These are phyloP conservation scores for Microplitis deprimator DNA, from an alignment of 2,888 invertebrate genomes.

Conservation along the genomic window DNA sequence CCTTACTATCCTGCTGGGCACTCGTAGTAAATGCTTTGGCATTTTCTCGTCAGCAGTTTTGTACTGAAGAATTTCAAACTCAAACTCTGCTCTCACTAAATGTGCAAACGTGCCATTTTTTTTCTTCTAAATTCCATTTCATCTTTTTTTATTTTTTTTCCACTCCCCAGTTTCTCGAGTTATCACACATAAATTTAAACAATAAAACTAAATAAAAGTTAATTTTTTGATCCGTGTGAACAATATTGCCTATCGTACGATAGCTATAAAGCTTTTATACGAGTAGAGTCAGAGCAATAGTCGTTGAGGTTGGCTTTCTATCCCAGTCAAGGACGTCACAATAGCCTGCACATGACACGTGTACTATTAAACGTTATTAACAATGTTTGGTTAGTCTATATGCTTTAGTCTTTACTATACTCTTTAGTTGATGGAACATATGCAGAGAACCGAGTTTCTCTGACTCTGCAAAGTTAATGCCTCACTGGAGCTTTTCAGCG, in stretches of 20 bases:
- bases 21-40: constrained; percentile 33
- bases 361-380: constrained; percentile 52
- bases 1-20: constrained; percentile 28
- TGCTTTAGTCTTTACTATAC: not conserved
- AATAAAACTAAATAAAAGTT: too few species aligned
- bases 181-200: too few species aligned
- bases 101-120: constrained; percentile 21
- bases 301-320: constrained; percentile 14
- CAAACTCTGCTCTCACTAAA: constrained; percentile 8
- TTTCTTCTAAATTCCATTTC: not conserved
- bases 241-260: not conserved
- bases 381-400: constrained; percentile 44
- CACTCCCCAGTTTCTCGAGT: too few species aligned
- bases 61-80: constrained; percentile 31
- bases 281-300: constrained; percentile 4
- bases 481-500: constrained; percentile 2
- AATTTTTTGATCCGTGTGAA: not conserved
- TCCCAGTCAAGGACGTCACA: constrained; percentile 46
- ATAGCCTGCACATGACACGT: constrained; percentile 38
- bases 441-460: not conserved
- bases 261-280: not conserved
- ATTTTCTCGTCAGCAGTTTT: constrained; percentile 37
- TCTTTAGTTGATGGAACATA: not conserved
- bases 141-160: not conserved
- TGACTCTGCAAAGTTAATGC: not conserved